Conservation (phyloP, 2,113 vertebrate species). For the Damaliscus lunatus region DNA sequence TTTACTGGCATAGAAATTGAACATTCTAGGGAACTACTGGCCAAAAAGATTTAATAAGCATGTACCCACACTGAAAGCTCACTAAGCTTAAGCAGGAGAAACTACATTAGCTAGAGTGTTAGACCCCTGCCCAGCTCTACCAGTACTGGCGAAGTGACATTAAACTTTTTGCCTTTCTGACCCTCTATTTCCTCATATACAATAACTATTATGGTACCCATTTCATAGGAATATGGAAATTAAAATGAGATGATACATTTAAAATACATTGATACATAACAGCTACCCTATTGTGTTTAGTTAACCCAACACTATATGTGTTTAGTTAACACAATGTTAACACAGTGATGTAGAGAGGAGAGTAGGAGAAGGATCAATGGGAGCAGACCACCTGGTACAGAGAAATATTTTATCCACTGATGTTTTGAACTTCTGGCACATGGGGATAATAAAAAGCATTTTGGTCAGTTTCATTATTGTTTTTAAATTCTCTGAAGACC, state of each 20-base stretch:
- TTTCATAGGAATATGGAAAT: conserved; percentile 3
- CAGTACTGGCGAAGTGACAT: not conserved
- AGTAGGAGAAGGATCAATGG: not conserved
- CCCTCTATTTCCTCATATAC: not conserved
- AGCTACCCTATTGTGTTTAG: not conserved
- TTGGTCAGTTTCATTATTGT: not conserved
- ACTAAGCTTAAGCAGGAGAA: not conserved
- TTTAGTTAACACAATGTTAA: not conserved
- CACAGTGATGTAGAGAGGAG: not conserved
- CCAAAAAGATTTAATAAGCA: not conserved
- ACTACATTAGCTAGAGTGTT: not conserved
- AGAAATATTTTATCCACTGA: not conserved
- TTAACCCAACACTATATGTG: not conserved
- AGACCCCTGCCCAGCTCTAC: not conserved
- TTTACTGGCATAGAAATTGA: not conserved
- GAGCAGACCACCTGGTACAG: not conserved
- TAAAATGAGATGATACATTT: not conserved
- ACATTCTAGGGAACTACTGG: not conserved
- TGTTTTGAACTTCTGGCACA: not conserved
- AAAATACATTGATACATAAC: not conserved
- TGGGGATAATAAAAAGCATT: not conserved
- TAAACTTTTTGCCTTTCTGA: not conserved
- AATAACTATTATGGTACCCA: not conserved
- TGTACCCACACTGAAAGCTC: not conserved
- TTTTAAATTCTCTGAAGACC: not conserved